Evolutionary conservation across 1,140 invertebrate genomes (phyloP), one percentile per base, ranked within the genome.

Genomic region (Sycobia sp.): DNA sequence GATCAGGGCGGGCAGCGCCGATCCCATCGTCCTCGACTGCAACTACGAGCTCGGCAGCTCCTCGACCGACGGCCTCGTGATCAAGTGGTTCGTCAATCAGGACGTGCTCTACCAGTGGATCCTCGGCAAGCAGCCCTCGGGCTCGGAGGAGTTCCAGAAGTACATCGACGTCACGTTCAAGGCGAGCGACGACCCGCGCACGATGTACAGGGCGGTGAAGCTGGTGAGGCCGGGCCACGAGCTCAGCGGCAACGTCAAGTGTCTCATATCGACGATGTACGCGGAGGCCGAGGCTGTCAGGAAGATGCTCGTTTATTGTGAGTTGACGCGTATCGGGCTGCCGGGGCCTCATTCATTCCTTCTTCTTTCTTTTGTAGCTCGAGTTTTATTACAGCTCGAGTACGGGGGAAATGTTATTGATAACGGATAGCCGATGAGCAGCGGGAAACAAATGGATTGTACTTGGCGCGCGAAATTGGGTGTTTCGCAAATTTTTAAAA

Each of bases 81-180:
- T 93, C 57, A 91, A 92, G 76, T 92, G 91, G 90, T 92, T 86
- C 76, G 88, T 90, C 74, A 87, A 88, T 71, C 84, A 87, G 55
- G 80, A 84, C 32, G 86, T 87, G 5, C 85, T 92, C 8, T 93
- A 92, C 73, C 90, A 92, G 73, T 93, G 90, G 90, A 91, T 92
- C 49, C 84, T 86, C 14, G 83, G 83, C 3, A 79, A 83, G 43
- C 83, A 84, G 51, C 89, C 88, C 1, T 84, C 84, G 60, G 87
- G 83, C 13, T 80, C 87, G 36, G 86, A 86, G 22, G 84, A 89
- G 29, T 82, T 90, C 32, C 83, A 85, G 57, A 87, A 87, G 55
- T 84, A 87, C 44, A 70, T 77, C 57, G 74, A 91, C 76, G 80
- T 88, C 16, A 83, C 84, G 20, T 91, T 89, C 76, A 83, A 81